Base-by-base conservation (phyloP, 2,113 vertebrate genomes). In the Pongo pygmaeus region DNA sequence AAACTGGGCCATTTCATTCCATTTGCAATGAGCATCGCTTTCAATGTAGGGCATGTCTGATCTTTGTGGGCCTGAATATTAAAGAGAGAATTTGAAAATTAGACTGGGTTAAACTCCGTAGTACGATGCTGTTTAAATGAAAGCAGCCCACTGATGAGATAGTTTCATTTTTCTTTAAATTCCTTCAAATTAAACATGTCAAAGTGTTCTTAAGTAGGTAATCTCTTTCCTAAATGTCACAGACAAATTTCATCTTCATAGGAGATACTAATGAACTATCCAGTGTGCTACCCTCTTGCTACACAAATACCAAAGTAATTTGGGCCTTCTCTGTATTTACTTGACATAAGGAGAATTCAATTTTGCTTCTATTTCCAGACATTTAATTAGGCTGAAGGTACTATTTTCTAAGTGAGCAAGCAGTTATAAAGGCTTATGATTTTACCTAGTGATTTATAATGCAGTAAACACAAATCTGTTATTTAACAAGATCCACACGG, bases 151-250 rank as follows among this genome's bases (percentile, higher is more conserved):
- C 50, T 96, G 75, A 84, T 92, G 84, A 96, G 69, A 80, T 80
- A 52, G 69, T 48, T 87, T 57, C 11, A 69, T 84, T 95, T 94
- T 59, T 90, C 32, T 89, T 69, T 38, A 40, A 69, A 79, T 84
- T 59, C 50, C 48, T 96, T 90, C 80, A 84, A 74, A 96, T 92
- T 92, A 90, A 96, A 84, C 90, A 90, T 92, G 72, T 84, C 57
- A 69, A 78, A 92, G 57, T 95, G 5, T 86, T 92, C 30, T 96
- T 74, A 97, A 93, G 86, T 91, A 83, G 57, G 30, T 48, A 88
- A 70, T 92, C 16, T 93, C 59, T 89, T 95, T 79, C 61, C 40
- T 85, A 95, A 96, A 94, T 70, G 75, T 94, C 84, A 94, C 38
- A 78, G 16, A 9, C 93, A 55, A 48, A 90, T 87, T 94, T 96